A percentile compares a stretch with the other conserved stretches of the same genome.
phyloP scores from a whole-genome alignment of 2,797 vertebrate species.

The Vireo griseus region DNA sequence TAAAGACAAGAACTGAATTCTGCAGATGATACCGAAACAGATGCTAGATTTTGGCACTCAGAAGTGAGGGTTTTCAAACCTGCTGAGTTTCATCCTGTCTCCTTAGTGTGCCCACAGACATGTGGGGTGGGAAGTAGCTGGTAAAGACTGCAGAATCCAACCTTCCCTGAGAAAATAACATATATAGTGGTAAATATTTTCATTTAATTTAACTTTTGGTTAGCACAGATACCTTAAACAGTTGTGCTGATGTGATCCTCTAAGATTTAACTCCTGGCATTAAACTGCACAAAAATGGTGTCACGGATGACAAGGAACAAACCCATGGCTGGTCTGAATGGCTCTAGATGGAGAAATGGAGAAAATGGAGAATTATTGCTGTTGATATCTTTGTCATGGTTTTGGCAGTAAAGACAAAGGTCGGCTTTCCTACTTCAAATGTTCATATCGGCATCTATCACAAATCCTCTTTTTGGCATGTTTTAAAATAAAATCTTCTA shows the following conservation, averaged over 20 bases:
- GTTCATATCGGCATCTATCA: background rate
- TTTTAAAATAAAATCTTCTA: slow-evolving; percentile 35
- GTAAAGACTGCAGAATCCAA: background rate
- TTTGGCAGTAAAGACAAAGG: background rate
- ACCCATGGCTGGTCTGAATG: background rate
- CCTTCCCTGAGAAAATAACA: background rate
- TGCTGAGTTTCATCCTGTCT: background rate
- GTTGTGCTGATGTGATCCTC: background rate
- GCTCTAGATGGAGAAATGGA: background rate
- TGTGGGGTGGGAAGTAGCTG: rapidly evolving
- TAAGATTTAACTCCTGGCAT: background rate
- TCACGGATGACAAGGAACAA: background rate
- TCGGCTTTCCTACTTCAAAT: background rate
- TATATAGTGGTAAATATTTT: background rate
- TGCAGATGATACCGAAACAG: background rate
- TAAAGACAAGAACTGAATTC: background rate
- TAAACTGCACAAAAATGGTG: background rate
- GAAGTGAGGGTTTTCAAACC: background rate
- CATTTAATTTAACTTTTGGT: background rate
- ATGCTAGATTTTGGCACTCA: background rate
- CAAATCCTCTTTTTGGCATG: background rate
- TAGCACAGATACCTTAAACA: background rate
- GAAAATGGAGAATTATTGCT: background rate
- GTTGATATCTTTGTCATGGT: background rate
- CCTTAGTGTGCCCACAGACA: background rate